These are phyloP conservation scores for Troides oblongomaculatus DNA, from an alignment of 2,888 invertebrate genomes.

Conservation along the genomic window DNA sequence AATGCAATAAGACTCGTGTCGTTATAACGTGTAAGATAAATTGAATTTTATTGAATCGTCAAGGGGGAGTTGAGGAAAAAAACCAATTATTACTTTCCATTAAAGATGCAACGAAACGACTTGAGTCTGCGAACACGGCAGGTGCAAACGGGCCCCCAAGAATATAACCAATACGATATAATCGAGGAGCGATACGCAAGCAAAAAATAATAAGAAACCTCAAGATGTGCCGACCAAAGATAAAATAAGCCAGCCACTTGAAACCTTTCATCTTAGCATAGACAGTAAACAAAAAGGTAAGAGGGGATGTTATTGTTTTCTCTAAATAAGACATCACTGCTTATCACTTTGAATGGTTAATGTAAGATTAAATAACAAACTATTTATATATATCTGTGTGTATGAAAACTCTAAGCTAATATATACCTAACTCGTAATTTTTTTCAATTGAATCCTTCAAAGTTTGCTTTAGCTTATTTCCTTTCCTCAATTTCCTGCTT, in stretches of 20 bases:
- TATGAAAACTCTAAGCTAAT: no score
- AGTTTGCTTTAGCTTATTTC: no score
- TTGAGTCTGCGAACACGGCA: constrained; percentile 18
- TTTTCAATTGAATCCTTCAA: no score
- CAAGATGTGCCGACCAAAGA: constrained; percentile 7
- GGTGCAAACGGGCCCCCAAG: constrained; percentile 24
- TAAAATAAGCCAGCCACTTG: constrained; percentile 1
- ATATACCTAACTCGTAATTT: not conserved
- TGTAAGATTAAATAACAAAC: no score
- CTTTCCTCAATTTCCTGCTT: no score
- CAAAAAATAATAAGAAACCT: constrained; percentile 25
- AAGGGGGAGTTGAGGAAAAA: constrained; percentile 9
- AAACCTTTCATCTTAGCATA: not conserved
- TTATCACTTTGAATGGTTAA: no score
- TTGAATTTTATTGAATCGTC: constrained; percentile 27
- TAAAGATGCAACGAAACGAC: constrained; percentile 21
- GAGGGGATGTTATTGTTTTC: no score
- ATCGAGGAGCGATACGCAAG: constrained; percentile 20
- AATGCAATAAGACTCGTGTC: not conserved
- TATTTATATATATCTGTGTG: no score
- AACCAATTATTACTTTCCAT: constrained; percentile 19
- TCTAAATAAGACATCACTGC: no score
- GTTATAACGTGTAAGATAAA: constrained; percentile 18
- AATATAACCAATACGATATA: constrained; percentile 21
- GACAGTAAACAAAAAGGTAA: not conserved